Conservation (phyloP, 2,797 vertebrate species). For the Synanceia verrucosa region DNA sequence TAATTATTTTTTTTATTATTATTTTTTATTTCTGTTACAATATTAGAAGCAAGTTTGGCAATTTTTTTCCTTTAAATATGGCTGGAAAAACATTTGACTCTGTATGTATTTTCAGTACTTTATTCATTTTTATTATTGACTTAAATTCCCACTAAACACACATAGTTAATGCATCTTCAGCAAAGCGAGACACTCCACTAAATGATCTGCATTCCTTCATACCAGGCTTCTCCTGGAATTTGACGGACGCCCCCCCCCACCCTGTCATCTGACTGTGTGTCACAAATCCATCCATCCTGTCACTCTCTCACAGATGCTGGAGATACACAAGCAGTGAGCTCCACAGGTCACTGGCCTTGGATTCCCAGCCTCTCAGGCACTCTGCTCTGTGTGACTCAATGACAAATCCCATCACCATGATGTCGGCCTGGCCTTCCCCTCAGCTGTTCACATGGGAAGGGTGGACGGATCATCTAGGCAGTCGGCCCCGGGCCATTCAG, state of each 20-base stretch:
- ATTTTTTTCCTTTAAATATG: no score
- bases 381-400: slow-evolving; percentile 49
- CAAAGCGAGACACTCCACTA: slow-evolving; percentile 16
- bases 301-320: slow-evolving; percentile 38
- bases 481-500: slow-evolving; percentile 49
- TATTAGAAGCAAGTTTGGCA: no score
- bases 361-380: slow-evolving; percentile 36
- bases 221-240: slow-evolving; percentile 17
- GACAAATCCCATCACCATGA: slow-evolving; percentile 48
- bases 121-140: neutral
- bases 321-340: slow-evolving; percentile 25
- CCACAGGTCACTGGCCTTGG: slow-evolving; percentile 57
- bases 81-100: neutral
- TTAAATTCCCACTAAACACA: neutral
- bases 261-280: slow-evolving; percentile 58
- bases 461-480: slow-evolving; percentile 31
- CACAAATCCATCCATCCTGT: slow-evolving; percentile 40
- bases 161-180: neutral
- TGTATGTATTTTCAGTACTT: neutral
- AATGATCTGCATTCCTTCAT: slow-evolving; percentile 47
- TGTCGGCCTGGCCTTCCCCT: slow-evolving; percentile 41
- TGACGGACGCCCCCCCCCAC: slow-evolving; percentile 10
- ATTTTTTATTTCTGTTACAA: no score
- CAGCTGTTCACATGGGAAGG: slow-evolving; percentile 56
- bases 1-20: no score